phyloP scores from a whole-genome alignment of 2,797 vertebrate genomes.

The Molossus molossus region DNA sequence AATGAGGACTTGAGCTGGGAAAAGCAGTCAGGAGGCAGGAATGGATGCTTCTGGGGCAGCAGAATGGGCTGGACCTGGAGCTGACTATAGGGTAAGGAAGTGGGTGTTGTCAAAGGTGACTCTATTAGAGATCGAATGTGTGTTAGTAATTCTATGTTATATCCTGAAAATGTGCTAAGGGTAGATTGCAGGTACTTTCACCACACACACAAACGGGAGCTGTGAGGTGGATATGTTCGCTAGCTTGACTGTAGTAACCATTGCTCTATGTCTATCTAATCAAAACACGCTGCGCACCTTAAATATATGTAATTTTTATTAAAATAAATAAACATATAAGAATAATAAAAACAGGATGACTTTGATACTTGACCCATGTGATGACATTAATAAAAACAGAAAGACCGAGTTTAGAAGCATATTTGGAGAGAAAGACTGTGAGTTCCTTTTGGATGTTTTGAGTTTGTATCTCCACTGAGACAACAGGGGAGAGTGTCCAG shows the following conservation, averaged over 20 bases:
- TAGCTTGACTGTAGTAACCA: not conserved
- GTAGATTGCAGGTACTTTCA: not conserved
- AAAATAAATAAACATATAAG: not conserved
- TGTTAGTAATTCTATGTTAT: not conserved
- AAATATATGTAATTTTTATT: not conserved
- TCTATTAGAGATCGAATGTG: not conserved
- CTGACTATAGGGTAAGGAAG: not conserved
- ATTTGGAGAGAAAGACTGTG: not conserved
- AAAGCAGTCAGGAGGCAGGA: too few relatives aligned
- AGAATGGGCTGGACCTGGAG: not conserved
- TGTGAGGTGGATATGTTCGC: not conserved
- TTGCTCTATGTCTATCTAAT: not conserved
- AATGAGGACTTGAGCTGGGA: not conserved
- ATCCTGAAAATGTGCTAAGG: not conserved
- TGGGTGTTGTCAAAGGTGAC: not conserved
- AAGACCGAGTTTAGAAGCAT: not conserved
- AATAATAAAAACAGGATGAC: not conserved
- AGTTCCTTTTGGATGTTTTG: not conserved
- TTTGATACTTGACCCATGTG: not conserved
- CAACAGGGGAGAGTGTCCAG: not conserved
- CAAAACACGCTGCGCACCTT: not conserved
- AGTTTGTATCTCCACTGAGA: not conserved
- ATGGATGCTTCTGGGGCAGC: accelerated
- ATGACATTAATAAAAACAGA: not conserved
- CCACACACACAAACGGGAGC: not conserved